Evolutionary conservation across 2,113 vertebrate species (phyloP).

Genomic region (Alosa alosa): DNA sequence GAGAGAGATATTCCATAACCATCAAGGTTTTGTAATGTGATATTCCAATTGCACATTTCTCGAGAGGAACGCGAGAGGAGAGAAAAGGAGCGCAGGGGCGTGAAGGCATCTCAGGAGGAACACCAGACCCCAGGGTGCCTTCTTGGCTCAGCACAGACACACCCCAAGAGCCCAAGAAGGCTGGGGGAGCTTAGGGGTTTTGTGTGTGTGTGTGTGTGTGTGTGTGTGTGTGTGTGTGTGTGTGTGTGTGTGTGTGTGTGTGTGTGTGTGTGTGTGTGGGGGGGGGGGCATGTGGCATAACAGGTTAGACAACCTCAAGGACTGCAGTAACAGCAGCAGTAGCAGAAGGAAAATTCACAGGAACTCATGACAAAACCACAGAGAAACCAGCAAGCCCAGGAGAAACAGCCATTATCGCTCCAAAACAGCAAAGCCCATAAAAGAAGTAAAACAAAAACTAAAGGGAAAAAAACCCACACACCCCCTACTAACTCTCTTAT

Average conservation of each 20-base stretch:
- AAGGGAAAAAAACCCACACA: background rate
- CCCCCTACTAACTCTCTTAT: background rate
- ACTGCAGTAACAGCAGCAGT: slow-evolving; percentile 21
- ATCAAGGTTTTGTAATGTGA: background rate
- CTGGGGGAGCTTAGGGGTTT: background rate
- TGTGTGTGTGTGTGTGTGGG: background rate
- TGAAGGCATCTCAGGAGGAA: slow-evolving; percentile 11
- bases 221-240: background rate
- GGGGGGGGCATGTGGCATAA: slow-evolving; percentile 24
- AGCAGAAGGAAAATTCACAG: slow-evolving; percentile 29
- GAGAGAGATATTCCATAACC: background rate
- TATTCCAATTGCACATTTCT: background rate
- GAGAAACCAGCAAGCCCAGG: slow-evolving; percentile 19
- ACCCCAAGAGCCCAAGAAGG: background rate
- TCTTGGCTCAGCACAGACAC: background rate
- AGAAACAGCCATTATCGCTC: slow-evolving; percentile 11
- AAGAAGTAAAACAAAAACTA: background rate
- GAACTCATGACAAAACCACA: slow-evolving; percentile 38
- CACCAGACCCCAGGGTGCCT: slow-evolving; percentile 3
- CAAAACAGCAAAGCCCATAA: slow-evolving; percentile 1
- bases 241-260: too few species aligned
- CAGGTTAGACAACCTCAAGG: slow-evolving; percentile 46
- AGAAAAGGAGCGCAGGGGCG: background rate
- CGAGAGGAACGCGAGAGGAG: slow-evolving; percentile 2
- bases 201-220: background rate